Conservation (phyloP, 30 jellyfish, hydroid and myxozoan species). For the Sanderia malayensis region DNA sequence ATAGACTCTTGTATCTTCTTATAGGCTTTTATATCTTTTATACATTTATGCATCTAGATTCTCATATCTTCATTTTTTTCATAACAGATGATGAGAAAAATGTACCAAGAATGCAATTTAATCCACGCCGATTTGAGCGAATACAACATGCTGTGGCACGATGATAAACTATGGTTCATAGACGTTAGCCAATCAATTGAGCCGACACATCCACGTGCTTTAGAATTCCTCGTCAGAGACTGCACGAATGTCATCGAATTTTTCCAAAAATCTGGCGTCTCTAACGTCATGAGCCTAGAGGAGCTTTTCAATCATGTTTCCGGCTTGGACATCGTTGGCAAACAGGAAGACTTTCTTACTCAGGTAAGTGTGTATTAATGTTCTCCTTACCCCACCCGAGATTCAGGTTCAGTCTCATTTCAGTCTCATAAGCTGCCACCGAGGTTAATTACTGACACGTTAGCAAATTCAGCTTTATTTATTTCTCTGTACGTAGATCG, state of each 20-base stretch:
- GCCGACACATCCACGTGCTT: conserved; percentile 91
- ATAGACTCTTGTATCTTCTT: no score
- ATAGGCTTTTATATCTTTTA: no score
- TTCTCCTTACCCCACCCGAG: no score
- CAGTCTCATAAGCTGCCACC: no score
- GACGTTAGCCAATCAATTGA: conserved; percentile 95
- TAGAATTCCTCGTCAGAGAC: conserved; percentile 81
- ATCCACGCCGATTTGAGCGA: conserved; percentile 97
- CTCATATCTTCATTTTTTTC: not conserved
- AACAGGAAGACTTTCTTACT: conserved; percentile 46
- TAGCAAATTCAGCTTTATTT: no score
- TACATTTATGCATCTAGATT: no score
- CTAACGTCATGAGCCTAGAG: conserved; percentile 67
- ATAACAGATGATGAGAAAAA: conserved; percentile 81
- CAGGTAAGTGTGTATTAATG: no score
- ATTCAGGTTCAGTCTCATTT: no score
- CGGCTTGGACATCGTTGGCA: conserved; percentile 71
- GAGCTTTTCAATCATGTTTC: conserved; percentile 76
- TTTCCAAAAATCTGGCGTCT: conserved; percentile 69
- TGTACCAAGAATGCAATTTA: conserved; percentile 84
- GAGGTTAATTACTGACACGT: no score
- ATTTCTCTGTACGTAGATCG: no score
- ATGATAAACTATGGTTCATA: conserved; percentile 71
- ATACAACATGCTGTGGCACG: conserved; percentile 93
- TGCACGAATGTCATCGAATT: conserved; percentile 75